Evolutionary conservation across 2,797 vertebrate genomes (phyloP), one percentile per base, ranked within the genome.

Genomic region (Clarias platycephalus): DNA sequence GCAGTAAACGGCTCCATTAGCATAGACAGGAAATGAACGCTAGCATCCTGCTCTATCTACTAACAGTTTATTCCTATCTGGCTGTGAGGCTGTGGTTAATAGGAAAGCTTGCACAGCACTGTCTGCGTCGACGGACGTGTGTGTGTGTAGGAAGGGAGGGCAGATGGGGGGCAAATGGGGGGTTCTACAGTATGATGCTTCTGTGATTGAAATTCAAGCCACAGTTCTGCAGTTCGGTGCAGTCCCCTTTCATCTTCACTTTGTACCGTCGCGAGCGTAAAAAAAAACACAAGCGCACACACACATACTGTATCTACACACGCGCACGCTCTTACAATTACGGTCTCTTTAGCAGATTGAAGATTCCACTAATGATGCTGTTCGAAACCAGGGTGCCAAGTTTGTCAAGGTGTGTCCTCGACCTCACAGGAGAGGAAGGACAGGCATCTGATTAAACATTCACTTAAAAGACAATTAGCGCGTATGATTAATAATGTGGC

Each of bases 121-220:
- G 76, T 74, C 10, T n/a, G 12, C 26, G 58, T 72, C 57, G 66
- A 71, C 66, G 60, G 64, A 44, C 66, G 34, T 37, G 67, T 40
- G 67, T 37, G 67, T 34, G 74, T 58, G 34, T 20, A 24, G 31
- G 4, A n/a, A n/a, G 26, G 20, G 15, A 49, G 77, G 77, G 77
- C 37, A 44, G 77, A 44, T 44, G 60, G 77, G 57, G 76, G 77
- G 60, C 37, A 80, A 64, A 49, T 12, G 4, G 40, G 60, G 37
- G 37, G 34, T 67, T 31, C 40, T 55, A n/a, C n/a, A n/a, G n/a
- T n/a, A 2, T 64, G 22, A 55, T 74, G 66, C 34, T 49, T 81
- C 57, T 76, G 72, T 78, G 84, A 82, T 85, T 85, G 84, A 85
- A 85, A 85, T 85, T 85, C 71, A 64, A 70, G 40, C 84, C 72